Conservation (phyloP, 2,113 vertebrate genomes). For the Channa argus region DNA sequence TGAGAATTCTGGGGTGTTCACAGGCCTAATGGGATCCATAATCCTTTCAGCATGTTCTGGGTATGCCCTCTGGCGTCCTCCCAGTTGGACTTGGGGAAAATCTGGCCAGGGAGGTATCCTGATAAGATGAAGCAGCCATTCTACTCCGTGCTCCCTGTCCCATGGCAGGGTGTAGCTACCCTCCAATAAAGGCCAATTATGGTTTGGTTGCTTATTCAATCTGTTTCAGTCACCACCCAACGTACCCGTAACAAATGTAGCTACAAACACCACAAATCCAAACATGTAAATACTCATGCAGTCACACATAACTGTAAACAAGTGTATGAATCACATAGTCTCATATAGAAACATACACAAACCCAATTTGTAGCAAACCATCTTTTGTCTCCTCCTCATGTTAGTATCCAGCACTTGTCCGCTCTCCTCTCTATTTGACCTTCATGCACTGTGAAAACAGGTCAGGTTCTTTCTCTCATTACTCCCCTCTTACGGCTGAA, state of each 20-base stretch:
- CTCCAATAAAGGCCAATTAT: no score
- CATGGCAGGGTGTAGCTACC: no score
- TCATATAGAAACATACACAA: no score
- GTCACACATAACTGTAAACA: no score
- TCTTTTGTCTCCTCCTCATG: background rate
- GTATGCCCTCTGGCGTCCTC: background rate
- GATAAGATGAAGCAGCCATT: background rate
- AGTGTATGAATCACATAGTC: no score
- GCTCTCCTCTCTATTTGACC: background rate
- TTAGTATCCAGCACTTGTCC: conserved; percentile 3
- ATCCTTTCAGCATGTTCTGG: background rate
- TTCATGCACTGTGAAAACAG: conserved; percentile 3
- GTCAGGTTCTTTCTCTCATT: background rate
- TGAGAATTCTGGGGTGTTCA: background rate
- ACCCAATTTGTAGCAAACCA: background rate
- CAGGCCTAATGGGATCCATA: background rate
- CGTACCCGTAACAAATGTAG: no score
- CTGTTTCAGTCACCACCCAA: no score
- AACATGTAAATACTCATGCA: no score
- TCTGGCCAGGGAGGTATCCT: background rate
- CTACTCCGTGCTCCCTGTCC: no score
- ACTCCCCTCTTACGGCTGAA: background rate
- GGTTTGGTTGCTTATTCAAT: no score
- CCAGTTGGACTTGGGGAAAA: background rate
- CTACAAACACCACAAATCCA: no score